These are phyloP conservation scores for Manis crassicaudata DNA, from an alignment of 2,797 vertebrate genomes.

Conservation along the genomic window DNA sequence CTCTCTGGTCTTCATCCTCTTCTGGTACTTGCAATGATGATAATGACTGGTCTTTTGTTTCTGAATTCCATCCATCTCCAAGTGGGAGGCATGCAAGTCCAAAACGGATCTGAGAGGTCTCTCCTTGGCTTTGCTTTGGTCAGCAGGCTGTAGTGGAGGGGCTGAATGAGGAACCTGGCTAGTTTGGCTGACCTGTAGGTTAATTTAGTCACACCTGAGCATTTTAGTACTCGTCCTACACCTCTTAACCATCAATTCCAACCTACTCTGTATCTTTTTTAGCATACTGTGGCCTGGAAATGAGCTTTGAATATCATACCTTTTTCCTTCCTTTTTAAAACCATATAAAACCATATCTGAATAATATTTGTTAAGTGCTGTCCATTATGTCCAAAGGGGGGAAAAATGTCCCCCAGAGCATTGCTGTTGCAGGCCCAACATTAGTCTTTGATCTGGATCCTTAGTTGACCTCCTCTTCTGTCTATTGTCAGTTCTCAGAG, in stretches of 20 bases:
- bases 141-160: neutral
- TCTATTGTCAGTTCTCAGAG: slow-evolving; percentile 7
- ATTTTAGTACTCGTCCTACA: neutral
- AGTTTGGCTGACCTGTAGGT: neutral
- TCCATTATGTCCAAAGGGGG: neutral
- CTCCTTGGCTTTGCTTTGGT: neutral
- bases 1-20: neutral
- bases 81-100: neutral
- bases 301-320: neutral
- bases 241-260: neutral
- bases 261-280: neutral
- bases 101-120: neutral
- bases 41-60: slow-evolving; percentile 13
- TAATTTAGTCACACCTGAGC: neutral
- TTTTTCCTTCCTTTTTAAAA: neutral
- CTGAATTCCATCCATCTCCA: neutral
- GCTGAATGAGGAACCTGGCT: neutral
- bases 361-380: slow-evolving; percentile 44
- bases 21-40: neutral
- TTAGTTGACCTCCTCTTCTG: neutral
- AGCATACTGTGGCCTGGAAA: neutral
- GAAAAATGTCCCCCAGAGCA: neutral
- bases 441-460: slow-evolving; percentile 12
- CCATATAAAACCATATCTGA: neutral
- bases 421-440: neutral